A percentile compares a stretch with the other conserved stretches of the same genome.
These are phyloP conservation scores for Rhinichthys osculus DNA, from an alignment of 2,797 vertebrate species.

Conservation along the genomic window DNA sequence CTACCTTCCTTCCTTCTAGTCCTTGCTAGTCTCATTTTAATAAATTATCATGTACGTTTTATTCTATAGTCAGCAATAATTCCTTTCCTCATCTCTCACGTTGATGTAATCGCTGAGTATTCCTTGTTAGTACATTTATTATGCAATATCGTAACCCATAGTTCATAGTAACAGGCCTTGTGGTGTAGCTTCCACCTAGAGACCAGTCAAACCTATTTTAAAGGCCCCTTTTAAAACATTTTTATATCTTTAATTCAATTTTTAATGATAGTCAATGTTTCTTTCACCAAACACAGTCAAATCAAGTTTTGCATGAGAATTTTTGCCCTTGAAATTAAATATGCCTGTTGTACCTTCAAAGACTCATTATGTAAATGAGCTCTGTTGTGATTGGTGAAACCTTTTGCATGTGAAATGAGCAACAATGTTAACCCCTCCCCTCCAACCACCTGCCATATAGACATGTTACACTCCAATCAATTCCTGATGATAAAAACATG, in stretches of 20 bases:
- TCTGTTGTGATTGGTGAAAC: not conserved
- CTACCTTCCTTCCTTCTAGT: too few species aligned
- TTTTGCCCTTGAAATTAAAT: not conserved
- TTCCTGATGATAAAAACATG: not conserved
- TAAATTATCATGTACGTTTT: not conserved
- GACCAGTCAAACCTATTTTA: not conserved
- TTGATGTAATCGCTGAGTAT: conserved; percentile 2
- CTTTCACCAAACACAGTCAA: not conserved
- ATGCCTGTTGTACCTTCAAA: not conserved
- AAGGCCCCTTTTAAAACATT: not conserved
- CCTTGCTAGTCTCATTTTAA: not conserved
- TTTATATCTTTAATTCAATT: not conserved
- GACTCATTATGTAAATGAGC: not conserved
- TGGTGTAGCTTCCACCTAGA: conserved; percentile 13
- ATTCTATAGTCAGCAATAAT: conserved; percentile 5
- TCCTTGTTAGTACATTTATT: conserved; percentile 11
- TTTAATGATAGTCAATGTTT: not conserved
- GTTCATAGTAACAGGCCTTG: not conserved
- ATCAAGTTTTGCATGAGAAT: not conserved
- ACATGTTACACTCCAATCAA: not conserved
- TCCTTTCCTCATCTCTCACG: not conserved
- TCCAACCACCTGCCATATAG: not conserved
- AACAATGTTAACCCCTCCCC: not conserved
- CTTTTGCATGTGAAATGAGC: not conserved
- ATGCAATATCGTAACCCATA: not conserved